Base-by-base conservation (phyloP, 2,113 vertebrate species). In the Lathamus discolor region DNA sequence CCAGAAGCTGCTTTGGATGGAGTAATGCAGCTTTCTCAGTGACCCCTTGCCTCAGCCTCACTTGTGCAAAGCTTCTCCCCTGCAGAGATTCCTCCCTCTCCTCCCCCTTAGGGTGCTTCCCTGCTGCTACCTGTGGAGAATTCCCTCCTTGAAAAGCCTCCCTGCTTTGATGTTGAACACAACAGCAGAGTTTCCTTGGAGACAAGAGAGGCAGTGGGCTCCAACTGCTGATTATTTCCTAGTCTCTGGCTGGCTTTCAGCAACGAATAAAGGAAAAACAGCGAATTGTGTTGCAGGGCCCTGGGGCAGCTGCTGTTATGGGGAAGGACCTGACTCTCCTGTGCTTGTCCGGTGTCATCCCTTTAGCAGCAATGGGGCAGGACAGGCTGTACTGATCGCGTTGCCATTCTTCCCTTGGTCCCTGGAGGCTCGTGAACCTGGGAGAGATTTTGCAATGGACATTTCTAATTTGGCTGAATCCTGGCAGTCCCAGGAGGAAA, bases 381-480 rank as follows among this genome's bases (percentile, higher is more conserved):
- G 27, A 80, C 54, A 4, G 0, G 0, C 82, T 84, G 85, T 83
- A 52, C 87, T 11, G 76, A 57, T 33, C 17, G 17, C 7, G 2
- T 15, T 35, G 55, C 55, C 8, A 15, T 66, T 88, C 59, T 68
- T 79, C 46, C 49, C 59, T 27, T 51, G 4, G 54, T 35, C 93
- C 76, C 73, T 52, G 80, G 80, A 39, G 92, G 73, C 51, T 74
- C 66, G 27, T 29, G 63, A 92, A 61, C 76, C 64, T 74, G 74
- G 82, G 63, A 91, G 70, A 95, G 78, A 10, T 22, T 76, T 91
- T 82, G 77, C 6, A 0, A 64, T 55, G 92, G 93, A 37, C 66
- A 73, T 78, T 93, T 78, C 95, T 96, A 97, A 95, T 96, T 97
- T 88, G 64, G 73, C 76, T 80, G 59, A 66, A 14, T 93, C 63